Evolutionary conservation across 2,113 vertebrate genomes (phyloP), one percentile per base, ranked within the genome.

Genomic region (Gorsachius goisagi): DNA sequence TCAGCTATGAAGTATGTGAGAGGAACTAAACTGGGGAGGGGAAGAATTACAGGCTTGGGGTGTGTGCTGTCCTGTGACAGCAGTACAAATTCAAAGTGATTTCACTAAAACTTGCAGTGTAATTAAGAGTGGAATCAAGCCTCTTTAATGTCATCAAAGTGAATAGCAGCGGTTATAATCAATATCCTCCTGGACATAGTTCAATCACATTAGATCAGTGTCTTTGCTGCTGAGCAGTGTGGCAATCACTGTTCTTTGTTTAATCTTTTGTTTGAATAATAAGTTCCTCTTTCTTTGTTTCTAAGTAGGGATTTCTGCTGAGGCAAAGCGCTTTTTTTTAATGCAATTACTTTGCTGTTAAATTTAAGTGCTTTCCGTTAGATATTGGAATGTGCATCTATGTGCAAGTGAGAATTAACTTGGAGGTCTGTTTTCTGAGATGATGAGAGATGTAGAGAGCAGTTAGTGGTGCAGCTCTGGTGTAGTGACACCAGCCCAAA

Each of bases 271-370:
- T 80, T 86, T 78, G 52, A 93, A 35, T 50, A 87, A 23, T 50
- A 56, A 88, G 18, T 94, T 95, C 75, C 41, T 84, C 75, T 84
- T 85, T 75, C 58, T 85, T 93, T 79, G 64, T 72, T 85, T 87
- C 69, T 62, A 64, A 79, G 56, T 37, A 72, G 66, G 23, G 26
- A 49, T 79, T 89, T 94, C 58, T 91, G 88, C 71, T 88, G 66
- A 93, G 91, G 37, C 39, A 50, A 85, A 83, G 33, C 15, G 53
- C 41, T 76, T 74, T 44, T 68, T 68, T 81, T 27, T 2, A 72
- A 21, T 33, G 53, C 56, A 87, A 55, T 87, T 87, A 49, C 17
- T 67, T 30, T 76, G 26, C 88, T 83, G 50, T 79, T 79, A 55
- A 93, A 86, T 41, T 74, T 74, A 91, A 89, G 59, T 55, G 17